phyloP scores from a whole-genome alignment of 2,888 invertebrate species.

The Hyalella azteca region DNA sequence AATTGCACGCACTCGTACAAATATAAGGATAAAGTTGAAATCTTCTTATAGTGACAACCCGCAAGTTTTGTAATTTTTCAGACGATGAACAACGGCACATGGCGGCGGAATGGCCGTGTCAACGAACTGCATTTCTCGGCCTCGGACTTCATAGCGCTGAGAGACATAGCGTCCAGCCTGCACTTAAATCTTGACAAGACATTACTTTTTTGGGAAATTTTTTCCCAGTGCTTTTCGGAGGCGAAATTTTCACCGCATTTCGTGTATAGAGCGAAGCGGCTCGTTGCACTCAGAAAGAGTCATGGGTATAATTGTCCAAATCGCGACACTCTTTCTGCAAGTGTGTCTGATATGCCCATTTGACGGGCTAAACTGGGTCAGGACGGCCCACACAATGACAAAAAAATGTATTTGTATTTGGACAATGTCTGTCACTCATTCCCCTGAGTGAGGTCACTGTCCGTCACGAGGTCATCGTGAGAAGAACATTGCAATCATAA shows the following conservation, averaged over 20 bases:
- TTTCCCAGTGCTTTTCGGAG: background rate
- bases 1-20: too few species aligned
- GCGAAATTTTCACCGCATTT: background rate
- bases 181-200: background rate
- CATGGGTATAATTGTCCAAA: background rate
- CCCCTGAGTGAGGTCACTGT: background rate
- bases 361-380: background rate
- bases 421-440: background rate
- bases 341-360: background rate
- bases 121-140: background rate
- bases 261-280: too few species aligned
- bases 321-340: background rate
- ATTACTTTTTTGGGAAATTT: background rate
- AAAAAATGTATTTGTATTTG: background rate
- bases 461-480: background rate
- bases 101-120: background rate
- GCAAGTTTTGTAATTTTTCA: background rate
- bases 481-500: conserved; percentile 5
- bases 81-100: background rate
- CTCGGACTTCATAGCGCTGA: background rate
- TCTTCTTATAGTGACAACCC: too few species aligned
- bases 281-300: background rate
- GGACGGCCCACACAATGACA: background rate
- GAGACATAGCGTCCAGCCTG: background rate
- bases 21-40: too few species aligned